These are phyloP conservation scores for Antitype chi DNA, from an alignment of 2,888 invertebrate genomes.

Conservation along the genomic window DNA sequence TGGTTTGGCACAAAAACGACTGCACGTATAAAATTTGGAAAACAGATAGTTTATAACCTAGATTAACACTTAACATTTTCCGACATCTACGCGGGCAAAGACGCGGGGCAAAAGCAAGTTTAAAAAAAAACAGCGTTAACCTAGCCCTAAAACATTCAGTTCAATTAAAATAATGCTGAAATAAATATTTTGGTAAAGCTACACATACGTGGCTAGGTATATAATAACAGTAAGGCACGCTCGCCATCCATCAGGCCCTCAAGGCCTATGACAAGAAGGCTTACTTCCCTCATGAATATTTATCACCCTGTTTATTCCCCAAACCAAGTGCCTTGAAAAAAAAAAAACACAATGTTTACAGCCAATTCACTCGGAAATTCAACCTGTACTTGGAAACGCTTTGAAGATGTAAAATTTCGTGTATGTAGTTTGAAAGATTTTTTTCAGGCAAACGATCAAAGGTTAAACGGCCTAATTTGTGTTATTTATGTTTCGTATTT, in stretches of 20 bases:
- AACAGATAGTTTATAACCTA: background rate
- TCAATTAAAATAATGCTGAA: conserved; percentile 20
- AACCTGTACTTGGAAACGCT: conserved; percentile 63
- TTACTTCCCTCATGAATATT: conserved; percentile 88
- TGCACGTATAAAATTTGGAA: background rate
- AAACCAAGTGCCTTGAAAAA: conserved; percentile 75
- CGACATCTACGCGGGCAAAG: background rate
- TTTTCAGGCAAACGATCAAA: conserved; percentile 61
- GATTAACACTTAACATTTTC: no score
- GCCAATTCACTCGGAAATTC: conserved; percentile 69
- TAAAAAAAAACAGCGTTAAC: background rate
- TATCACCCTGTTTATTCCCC: conserved; percentile 82
- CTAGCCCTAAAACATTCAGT: background rate
- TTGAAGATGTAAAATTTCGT: conserved; percentile 67
- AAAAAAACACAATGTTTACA: conserved; percentile 76
- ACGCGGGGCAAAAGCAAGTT: background rate
- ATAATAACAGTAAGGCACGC: conserved; percentile 76
- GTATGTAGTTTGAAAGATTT: conserved; percentile 48
- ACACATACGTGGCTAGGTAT: conserved; percentile 9
- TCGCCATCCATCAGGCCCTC: conserved; percentile 87
- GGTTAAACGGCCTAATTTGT: conserved; percentile 48
- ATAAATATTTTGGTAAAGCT: background rate
- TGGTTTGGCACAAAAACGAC: background rate
- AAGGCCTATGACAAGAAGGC: conserved; percentile 87
- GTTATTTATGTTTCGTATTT: conserved; percentile 45